These are phyloP conservation scores for Mus spicilegus DNA, from an alignment of 2,113 vertebrate species.

Conservation along the genomic window DNA sequence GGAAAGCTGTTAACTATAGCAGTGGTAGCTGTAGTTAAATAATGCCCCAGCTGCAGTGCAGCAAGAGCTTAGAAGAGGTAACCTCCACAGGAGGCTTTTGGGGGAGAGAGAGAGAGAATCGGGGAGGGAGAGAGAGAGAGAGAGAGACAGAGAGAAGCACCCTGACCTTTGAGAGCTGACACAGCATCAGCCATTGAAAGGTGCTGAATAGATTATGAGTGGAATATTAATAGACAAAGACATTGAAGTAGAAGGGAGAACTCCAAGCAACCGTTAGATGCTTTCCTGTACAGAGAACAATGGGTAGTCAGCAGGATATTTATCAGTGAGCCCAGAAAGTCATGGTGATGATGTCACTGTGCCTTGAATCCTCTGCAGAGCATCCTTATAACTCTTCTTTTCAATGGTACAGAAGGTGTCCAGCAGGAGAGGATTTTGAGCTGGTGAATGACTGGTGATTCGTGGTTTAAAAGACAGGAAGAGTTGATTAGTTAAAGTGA, in stretches of 20 bases:
- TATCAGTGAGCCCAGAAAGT: slow-evolving; percentile 28
- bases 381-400: not conserved
- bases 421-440: not conserved
- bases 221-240: slow-evolving; percentile 42
- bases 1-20: not conserved
- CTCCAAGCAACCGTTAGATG: not conserved
- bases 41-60: not conserved
- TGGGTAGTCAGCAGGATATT: slow-evolving; percentile 1
- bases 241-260: not conserved
- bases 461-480: not conserved
- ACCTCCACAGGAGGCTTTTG: not conserved
- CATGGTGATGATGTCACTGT: not conserved
- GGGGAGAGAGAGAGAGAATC: no score
- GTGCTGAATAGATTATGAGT: slow-evolving; percentile 15
- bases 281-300: slow-evolving; percentile 25
- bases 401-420: not conserved
- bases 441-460: not conserved
- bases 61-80: not conserved
- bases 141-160: no score
- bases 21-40: not conserved
- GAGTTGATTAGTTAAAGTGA: not conserved
- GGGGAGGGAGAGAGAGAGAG: no score
- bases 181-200: not conserved
- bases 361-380: not conserved
- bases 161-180: not conserved